Evolutionary conservation across 1,140 invertebrate species (phyloP), one percentile per base, ranked within the genome.

Genomic region (Probaryconus sp.): DNA sequence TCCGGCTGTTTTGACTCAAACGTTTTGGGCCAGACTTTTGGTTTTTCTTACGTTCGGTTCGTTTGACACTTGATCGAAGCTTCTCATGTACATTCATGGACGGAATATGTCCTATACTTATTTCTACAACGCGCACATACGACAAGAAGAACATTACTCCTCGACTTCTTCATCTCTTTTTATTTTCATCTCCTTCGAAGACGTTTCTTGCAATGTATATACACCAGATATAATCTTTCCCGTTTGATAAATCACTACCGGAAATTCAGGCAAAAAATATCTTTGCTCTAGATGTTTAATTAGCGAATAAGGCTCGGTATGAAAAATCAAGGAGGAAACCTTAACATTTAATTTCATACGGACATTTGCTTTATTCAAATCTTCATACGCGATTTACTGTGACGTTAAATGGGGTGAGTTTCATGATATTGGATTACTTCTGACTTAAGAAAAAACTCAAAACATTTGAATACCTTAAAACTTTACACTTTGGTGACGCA

Each of bases 171-270:
- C 64, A 51, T 67, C 43, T 16, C 38, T 20, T 38, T 37, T 26
- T 45, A 42, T 30, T 35, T 40, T 67, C 48, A 64, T 60, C 64
- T 71, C 37, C 14, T 47, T 64, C 72, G 63, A 75, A 77, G 76
- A 35, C 47, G 65, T 79, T 85, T 84, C 84, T 85, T 84, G 78
- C 79, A 48, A 37, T 50, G 68, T 38, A 63, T 43, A 42, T 50
- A 24, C n/a, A 58, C 50, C 64, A 78, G 85, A 87, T 87, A 83
- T 48, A 42, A 87, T 87, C 85, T 87, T 83, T 83, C 60, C 81
- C 79, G 76, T 85, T 86, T 87, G 86, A 87, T 87, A 85, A 85
- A 87, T 87, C 78, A 79, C 80, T 80, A 84, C 84, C 85, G 86
- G 86, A 87, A 86, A 87, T 86, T 83, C 81, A 53, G 40, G 47